Evolutionary conservation across 92 coral and sea anemone genomes (phyloP), one percentile per base, ranked within the genome.

Genomic region (Pocillopora grandis): DNA sequence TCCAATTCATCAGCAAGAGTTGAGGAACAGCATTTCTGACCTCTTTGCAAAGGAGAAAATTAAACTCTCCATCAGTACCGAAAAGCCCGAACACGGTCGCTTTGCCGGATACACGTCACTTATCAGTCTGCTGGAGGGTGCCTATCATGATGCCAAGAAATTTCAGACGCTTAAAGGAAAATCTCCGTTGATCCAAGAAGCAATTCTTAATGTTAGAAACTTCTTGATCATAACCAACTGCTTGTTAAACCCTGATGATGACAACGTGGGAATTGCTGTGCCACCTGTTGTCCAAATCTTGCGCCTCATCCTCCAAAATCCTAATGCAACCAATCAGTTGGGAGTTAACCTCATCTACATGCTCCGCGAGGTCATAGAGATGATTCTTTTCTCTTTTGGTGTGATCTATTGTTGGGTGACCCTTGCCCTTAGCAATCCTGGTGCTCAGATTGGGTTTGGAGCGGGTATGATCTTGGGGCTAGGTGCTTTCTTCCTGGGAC

Each of bases 311-410:
- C 21, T 93, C 42, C 69, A 61, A 35, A 86, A 83, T 49, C 27
- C 76, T 7, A 42, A 63, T 1, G 65, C 55, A 48, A 4, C 57
- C 62, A 1, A 42, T 37, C 71, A 31, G 11, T 48, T 64, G 68
- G 55, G 64, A 5, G 64, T 69, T 52, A 64, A 18, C 69, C 77
- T 90, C n/a, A 21, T 21, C n/a, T 62, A 56, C 56, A 87, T 91
- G 4, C 85, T 93, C 20, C 76, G 88, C 42, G 82, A 75, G 52
- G 88, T 91, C 31, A 84, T 91, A 8, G 90, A 84, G 75, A 63
- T 62, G 31, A 91, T 93, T 23, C 93, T 93, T 49, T 91, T 89
- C n/a, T 78, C 91, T 58, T 93, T 93, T 87, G 97, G 97, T 11
- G 92, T 93, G 13, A 62, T 93, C 56, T 93, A 93, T 89, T 74